These are phyloP conservation scores for Enteromius unitaeniatus DNA, from an alignment of 2,797 vertebrate species.

Conservation along the genomic window DNA sequence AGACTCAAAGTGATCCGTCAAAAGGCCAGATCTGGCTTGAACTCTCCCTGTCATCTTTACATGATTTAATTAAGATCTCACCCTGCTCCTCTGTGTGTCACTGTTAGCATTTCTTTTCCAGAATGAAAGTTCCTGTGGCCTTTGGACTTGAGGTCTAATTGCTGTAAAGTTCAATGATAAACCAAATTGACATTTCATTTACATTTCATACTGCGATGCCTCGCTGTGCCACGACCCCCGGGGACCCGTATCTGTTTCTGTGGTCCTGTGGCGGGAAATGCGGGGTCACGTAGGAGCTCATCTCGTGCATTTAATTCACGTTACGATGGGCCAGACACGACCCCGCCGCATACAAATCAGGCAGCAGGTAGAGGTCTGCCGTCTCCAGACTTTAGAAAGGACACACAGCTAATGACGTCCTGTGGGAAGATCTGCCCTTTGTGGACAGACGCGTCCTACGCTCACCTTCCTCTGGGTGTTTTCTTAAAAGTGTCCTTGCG, in stretches of 20 bases:
- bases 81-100: not conserved
- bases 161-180: slow-evolving; percentile 51
- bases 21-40: slow-evolving; percentile 1
- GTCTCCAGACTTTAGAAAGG: slow-evolving; percentile 27
- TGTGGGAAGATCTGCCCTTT: slow-evolving; percentile 60
- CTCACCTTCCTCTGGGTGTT: slow-evolving; percentile 5
- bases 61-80: slow-evolving; percentile 32
- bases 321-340: slow-evolving; percentile 14
- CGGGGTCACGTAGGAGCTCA: slow-evolving; percentile 44
- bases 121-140: slow-evolving; percentile 20
- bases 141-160: slow-evolving; percentile 38
- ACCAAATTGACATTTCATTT: slow-evolving; percentile 58
- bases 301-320: slow-evolving; percentile 40
- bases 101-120: slow-evolving; percentile 2
- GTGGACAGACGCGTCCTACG: slow-evolving; percentile 25
- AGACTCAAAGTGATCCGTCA: not conserved
- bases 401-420: slow-evolving; percentile 55
- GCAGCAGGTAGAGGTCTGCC: not conserved
- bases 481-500: not conserved
- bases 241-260: not conserved
- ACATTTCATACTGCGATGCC: slow-evolving; percentile 33
- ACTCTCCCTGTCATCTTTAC: slow-evolving; percentile 6
- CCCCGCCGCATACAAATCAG: slow-evolving; percentile 36
- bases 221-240: not conserved
- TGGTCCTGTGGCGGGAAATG: slow-evolving; percentile 17